Evolutionary conservation across 2,113 vertebrate genomes (phyloP).

Genomic region (Felis chaus): DNA sequence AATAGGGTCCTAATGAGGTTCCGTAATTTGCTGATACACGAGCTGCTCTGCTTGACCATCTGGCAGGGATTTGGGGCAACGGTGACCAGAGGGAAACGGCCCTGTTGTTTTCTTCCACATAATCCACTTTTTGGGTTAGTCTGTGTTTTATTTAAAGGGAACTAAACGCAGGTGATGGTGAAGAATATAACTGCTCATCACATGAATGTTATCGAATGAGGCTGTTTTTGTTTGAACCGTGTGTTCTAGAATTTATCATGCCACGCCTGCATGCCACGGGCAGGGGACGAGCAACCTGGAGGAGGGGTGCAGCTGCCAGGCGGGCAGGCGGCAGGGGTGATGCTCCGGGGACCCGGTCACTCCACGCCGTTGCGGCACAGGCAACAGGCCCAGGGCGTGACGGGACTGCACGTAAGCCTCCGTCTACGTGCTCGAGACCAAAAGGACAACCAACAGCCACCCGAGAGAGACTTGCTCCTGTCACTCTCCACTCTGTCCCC

Average conservation of each 20-base stretch:
- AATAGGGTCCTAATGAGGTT: background rate
- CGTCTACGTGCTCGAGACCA: background rate
- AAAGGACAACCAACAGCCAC: background rate
- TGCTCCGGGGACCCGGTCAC: rapidly evolving
- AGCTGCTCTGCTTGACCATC: slow-evolving; percentile 3
- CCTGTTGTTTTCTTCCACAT: background rate
- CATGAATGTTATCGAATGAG: background rate
- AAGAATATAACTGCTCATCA: background rate
- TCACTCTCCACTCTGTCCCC: background rate
- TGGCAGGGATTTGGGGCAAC: slow-evolving; percentile 6
- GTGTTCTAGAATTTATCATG: background rate
- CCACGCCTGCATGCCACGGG: no score
- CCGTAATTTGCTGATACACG: background rate
- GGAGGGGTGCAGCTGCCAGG: background rate
- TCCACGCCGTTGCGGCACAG: rapidly evolving
- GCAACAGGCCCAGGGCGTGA: background rate
- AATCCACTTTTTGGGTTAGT: background rate
- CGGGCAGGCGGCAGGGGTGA: rapidly evolving
- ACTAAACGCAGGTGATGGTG: background rate
- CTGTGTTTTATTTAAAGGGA: background rate
- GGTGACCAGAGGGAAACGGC: background rate
- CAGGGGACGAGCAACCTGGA: background rate
- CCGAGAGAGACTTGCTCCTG: background rate
- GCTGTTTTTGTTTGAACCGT: background rate
- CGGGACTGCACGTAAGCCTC: background rate